Evolutionary conservation across 2,888 invertebrate species (phyloP), one percentile per base, ranked within the genome.

Genomic region (Synergus laeviventris): DNA sequence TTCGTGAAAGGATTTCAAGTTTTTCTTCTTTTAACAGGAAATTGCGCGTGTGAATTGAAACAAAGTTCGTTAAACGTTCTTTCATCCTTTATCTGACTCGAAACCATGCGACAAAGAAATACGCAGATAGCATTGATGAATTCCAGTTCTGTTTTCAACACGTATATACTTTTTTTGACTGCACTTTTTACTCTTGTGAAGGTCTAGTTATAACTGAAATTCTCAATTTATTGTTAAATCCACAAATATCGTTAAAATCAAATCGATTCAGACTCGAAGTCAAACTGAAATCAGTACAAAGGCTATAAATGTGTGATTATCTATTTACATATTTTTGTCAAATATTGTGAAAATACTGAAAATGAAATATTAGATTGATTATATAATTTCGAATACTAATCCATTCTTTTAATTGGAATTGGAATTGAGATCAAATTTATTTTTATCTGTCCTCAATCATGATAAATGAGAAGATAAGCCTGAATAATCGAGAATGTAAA

Each of bases 391-490:
- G 14, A 42, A 42, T 42, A 42, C 14, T 1, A 42, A 42, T 14
- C 7, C 11, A 42, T 12, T 42, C 1, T 14, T 42, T 12, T 14
- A 14, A 8, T 14, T 42, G n/a, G n/a, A n/a, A n/a, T n/a, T n/a
- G 21, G 18, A n/a, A 56, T 56, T 18, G 56, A 11, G n/a, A 2
- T 9, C 0, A n/a, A 36, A 38, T 66, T 12, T 66, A 45, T 66
- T 42, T 64, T 42, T 45, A 31, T 42, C 14, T 42, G 2, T 21
- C 31, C 11, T 49, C 45, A 70, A 49, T 66, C 49, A 45, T 70
- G 70, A 70, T 70, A 70, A 70, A 70, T 70, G 70, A 70, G 49
- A 45, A 45, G 45, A 70, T 45, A 70, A 21, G 31, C 11, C 49
- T 49, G 70, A 36, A 70, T 45, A 70, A 49, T 70, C n/a, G 70